phyloP scores from a whole-genome alignment of 2,113 vertebrate genomes.

The Malurus elegans region DNA sequence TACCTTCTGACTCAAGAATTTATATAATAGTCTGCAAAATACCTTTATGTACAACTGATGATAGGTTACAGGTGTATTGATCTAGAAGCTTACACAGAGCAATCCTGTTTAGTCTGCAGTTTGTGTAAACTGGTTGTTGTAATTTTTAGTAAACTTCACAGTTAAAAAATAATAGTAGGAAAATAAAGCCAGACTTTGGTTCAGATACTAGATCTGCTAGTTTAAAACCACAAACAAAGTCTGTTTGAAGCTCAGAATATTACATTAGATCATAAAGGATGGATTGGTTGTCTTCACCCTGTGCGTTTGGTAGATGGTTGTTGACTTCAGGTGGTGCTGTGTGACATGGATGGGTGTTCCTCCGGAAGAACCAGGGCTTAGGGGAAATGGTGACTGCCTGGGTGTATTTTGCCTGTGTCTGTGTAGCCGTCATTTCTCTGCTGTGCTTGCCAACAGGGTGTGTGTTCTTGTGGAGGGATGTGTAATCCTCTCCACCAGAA shows the following conservation, averaged over 20 bases:
- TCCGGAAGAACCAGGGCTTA: background rate
- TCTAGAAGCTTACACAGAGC: background rate
- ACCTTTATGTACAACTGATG: background rate
- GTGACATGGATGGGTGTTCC: background rate
- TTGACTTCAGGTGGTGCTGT: background rate
- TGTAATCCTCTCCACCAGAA: constrained; percentile 56
- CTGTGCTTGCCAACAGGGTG: constrained; percentile 52
- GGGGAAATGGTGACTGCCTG: constrained; percentile 20
- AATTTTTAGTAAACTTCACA: background rate
- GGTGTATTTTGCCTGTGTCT: background rate
- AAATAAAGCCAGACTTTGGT: background rate
- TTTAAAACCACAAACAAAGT: background rate
- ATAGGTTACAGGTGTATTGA: background rate
- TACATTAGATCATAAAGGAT: accelerated
- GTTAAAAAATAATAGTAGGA: background rate
- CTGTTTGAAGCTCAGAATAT: background rate
- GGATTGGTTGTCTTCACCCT: background rate
- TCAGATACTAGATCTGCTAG: background rate
- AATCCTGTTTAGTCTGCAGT: background rate
- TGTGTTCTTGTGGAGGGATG: constrained; percentile 42
- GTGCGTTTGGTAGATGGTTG: background rate
- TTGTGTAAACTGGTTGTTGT: background rate
- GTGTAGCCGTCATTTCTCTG: background rate
- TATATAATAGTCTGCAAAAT: background rate
- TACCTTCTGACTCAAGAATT: background rate